Conservation (phyloP, 2,888 invertebrate genomes). For the Deilephila porcellus region DNA sequence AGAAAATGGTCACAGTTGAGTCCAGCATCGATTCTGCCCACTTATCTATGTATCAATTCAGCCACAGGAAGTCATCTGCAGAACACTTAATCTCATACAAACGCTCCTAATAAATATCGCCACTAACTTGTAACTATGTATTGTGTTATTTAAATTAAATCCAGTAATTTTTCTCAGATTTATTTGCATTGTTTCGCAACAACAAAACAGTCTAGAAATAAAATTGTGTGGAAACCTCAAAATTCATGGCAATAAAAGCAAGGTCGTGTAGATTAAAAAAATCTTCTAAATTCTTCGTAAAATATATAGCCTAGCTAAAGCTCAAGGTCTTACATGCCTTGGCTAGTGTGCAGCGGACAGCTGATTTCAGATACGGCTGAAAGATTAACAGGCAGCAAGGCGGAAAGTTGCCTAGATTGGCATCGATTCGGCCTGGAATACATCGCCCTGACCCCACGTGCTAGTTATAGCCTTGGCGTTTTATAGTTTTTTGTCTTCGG, state of each 20-base stretch:
- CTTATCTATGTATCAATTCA: no score
- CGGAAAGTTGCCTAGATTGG: conserved; percentile 46
- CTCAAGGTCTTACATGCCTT: background rate
- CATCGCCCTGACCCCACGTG: conserved; percentile 1
- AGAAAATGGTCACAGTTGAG: no score
- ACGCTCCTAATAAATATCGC: no score
- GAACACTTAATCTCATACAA: no score
- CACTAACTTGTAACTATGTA: no score
- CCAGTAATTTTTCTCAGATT: no score
- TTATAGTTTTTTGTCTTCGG: background rate
- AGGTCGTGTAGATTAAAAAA: background rate
- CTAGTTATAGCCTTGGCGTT: background rate
- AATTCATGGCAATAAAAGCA: background rate
- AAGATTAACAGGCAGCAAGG: conserved; percentile 49
- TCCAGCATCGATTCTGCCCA: no score
- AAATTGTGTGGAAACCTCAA: no score
- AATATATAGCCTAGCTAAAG: background rate
- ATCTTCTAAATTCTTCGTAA: background rate
- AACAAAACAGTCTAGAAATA: no score
- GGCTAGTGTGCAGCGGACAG: conserved; percentile 9
- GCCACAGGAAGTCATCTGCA: no score
- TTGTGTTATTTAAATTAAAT: no score
- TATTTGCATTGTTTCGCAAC: no score
- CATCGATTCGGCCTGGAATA: conserved; percentile 38
- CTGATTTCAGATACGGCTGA: conserved; percentile 40